phyloP scores from a whole-genome alignment of 2,888 invertebrate genomes.

The Agapostemon virescens region DNA sequence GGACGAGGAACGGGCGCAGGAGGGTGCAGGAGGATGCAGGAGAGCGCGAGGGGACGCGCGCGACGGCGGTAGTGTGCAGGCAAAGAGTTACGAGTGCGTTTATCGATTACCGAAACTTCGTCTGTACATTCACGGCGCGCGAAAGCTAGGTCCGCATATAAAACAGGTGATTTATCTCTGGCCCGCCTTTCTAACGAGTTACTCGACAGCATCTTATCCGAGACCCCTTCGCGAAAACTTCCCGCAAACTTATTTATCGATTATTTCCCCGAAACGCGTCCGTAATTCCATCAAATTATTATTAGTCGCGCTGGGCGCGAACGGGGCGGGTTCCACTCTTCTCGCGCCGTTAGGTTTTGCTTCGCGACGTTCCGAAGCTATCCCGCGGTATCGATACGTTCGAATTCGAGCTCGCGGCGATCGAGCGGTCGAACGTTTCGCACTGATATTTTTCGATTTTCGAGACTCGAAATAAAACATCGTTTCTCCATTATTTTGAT shows the following conservation, averaged over 20 bases:
- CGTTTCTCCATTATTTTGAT: not conserved
- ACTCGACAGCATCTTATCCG: conserved; percentile 37
- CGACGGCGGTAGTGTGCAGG: no score
- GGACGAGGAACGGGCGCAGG: no score
- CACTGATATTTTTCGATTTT: not conserved
- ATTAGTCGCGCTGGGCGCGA: not conserved
- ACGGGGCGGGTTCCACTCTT: not conserved
- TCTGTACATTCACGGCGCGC: conserved; percentile 36
- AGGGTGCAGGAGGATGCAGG: not conserved
- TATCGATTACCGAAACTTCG: conserved; percentile 61
- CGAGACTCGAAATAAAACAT: not conserved
- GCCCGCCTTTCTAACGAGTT: conserved; percentile 53
- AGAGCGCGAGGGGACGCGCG: no score
- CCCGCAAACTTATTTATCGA: conserved; percentile 30
- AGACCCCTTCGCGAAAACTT: conserved; percentile 42
- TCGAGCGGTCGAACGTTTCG: no score
- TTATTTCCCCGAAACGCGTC: conserved; percentile 12
- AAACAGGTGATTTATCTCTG: conserved; percentile 62
- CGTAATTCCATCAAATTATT: conserved; percentile 1
- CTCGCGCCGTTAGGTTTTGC: not conserved
- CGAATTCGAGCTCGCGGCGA: no score
- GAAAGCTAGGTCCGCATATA: conserved; percentile 50
- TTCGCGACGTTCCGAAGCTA: no score
- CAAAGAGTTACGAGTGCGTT: conserved; percentile 50
- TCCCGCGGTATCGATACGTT: no score